Conservation (phyloP, 1,140 invertebrate genomes). For the Amyelois transitella region DNA sequence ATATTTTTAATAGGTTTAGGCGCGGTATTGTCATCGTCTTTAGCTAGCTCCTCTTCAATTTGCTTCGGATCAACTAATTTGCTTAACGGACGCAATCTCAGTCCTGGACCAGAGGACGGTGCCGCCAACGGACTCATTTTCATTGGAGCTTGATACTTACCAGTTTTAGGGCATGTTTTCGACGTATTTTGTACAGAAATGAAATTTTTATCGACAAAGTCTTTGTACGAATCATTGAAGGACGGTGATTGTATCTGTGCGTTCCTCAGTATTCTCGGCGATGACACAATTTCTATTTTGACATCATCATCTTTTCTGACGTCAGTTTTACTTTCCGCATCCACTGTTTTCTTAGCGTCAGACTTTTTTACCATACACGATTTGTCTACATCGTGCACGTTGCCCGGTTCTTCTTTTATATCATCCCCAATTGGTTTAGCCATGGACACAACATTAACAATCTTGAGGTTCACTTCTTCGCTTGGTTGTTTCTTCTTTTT, state of each 20-base stretch:
- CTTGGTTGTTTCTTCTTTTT: background rate
- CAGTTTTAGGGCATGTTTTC: constrained; percentile 11
- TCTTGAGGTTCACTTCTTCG: constrained; percentile 19
- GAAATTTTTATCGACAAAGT: constrained; percentile 42
- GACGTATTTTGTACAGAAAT: background rate
- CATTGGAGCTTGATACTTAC: background rate
- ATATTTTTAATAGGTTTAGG: background rate
- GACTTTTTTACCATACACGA: no score
- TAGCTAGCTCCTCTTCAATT: background rate
- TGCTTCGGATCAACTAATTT: background rate
- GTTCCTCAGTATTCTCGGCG: background rate
- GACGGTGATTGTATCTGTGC: constrained; percentile 13
- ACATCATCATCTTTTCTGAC: background rate
- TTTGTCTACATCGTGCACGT: no score
- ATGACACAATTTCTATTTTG: background rate
- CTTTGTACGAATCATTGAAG: constrained; percentile 52
- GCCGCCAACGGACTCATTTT: no score
- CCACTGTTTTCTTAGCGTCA: background rate
- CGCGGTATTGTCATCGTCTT: background rate
- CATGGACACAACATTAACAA: constrained; percentile 35
- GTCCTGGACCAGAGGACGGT: background rate
- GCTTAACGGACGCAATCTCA: background rate
- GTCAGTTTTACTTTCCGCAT: background rate
- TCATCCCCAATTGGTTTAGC: constrained; percentile 14
- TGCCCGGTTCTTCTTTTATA: no score